Base-by-base conservation (phyloP, 2,888 invertebrate genomes). In the Spialia ferax region DNA sequence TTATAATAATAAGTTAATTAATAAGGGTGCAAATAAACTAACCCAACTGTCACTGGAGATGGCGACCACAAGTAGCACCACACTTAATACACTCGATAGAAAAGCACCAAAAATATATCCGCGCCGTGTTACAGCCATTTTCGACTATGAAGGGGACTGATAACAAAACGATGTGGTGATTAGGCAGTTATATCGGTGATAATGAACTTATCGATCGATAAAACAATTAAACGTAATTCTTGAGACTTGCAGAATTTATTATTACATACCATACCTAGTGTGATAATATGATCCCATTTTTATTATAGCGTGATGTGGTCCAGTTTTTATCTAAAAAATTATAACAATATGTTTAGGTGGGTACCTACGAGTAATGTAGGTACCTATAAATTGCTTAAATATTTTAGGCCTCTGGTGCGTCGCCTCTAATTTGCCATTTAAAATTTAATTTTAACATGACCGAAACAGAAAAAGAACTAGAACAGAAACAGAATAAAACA, bases 1-100 rank as follows among this genome's bases (percentile, higher is more conserved):
- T n/a, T n/a, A n/a, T n/a, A n/a, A n/a, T n/a, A n/a, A n/a, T n/a
- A n/a, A n/a, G n/a, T n/a, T n/a, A n/a, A n/a, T n/a, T n/a, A n/a
- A n/a, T n/a, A n/a, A n/a, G 26, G 26, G 6, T 5, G 26, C 6
- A 26, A 26, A 26, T 6, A 2, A 2, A 87, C 92, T 87, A 71
- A 94, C 94, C 94, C 94, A 94, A 78, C 82, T 88, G 70, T 92
- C 89, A 75, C 90, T 93, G 1, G 91, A 77, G 18, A 91, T 75
- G 0, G 91, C 80, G 0, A 91, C 80, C 8, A 91, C 74, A 15
- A 88, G 77, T 7, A 94, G 76, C 62, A 91, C 71, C n/a, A 91
- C 85, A 77, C 87, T 82, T 4, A 90, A 60, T 3, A 90, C 81
- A 80, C 93, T 86, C 0, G 79, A 82, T 7, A 93, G 63, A 74